Evolutionary conservation across 2,797 vertebrate genomes (phyloP), one percentile per base, ranked within the genome.

Genomic region (Poecilia wingei): DNA sequence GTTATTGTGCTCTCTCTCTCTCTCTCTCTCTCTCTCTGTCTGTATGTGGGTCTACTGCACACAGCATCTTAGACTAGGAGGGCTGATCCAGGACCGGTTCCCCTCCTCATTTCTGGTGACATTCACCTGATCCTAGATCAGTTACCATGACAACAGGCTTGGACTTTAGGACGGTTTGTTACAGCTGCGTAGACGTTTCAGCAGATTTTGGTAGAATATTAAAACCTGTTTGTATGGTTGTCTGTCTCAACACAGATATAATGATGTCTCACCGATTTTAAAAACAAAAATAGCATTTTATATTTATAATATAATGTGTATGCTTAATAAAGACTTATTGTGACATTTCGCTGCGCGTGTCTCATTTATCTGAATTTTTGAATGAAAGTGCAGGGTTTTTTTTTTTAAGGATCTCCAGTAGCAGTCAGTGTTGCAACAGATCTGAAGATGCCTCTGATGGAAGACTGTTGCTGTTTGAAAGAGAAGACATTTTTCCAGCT

Each of bases 141-240:
- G 87, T 76, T 49, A 16, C 87, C 79, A 79, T 89, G 84, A 89
- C 83, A n/a, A 82, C 82, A 79, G 87, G 88, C 87, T 86, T 83
- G 96, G 96, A 96, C 94, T 96, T 97, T 97, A 94, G 97, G 95
- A 96, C 93, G 94, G 96, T 98, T 98, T 97, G 96, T 97, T 97
- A 97, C 96, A 96, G 96, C 94, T 95, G 93, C 96, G 93, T 97
- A 97, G 96, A 86, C 80, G 85, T 92, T 86, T 89, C 91, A 90
- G 89, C 97, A 96, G 96, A 97, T 97, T 98, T 99, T 98, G 96
- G 96, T 99, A 98, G 96, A 96, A 96, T 92, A 91, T 93, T 92
- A 85, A 92, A 91, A 94, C 94, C 87, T 93, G 95, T 96, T 96
- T 96, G 95, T 96, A 96, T 95, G 95, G 94, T 94, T 87, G 93